Evolutionary conservation across 2,888 invertebrate species (phyloP).

Genomic region (Bombylius discolor): DNA sequence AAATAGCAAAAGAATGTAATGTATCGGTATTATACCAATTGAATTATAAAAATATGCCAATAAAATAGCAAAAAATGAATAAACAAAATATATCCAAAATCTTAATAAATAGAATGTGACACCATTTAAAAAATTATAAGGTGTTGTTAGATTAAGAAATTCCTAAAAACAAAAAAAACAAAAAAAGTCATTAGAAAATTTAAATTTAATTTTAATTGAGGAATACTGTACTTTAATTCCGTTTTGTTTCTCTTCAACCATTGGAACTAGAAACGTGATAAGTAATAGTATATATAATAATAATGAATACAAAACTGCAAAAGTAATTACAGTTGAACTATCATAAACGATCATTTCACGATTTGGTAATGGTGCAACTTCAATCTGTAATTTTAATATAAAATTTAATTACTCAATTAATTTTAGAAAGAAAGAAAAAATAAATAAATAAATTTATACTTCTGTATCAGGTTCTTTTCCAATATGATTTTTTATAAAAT

Average conservation of each 20-base stretch:
- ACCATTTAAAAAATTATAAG: slow-evolving; percentile 30
- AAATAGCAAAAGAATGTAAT: slow-evolving; percentile 19
- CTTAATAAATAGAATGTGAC: slow-evolving; percentile 29
- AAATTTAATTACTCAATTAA: not conserved
- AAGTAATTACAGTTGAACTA: slow-evolving; percentile 21
- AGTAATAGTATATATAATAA: slow-evolving; percentile 25
- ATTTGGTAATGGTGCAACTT: slow-evolving; percentile 24
- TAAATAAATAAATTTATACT: slow-evolving; percentile 4
- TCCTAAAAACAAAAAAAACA: slow-evolving; percentile 10
- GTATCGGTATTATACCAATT: slow-evolving; percentile 18
- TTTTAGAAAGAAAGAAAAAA: not conserved
- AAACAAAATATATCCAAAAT: slow-evolving; percentile 21
- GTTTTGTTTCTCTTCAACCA: slow-evolving; percentile 47
- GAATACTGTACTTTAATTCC: slow-evolving; percentile 41
- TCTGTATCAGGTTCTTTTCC: slow-evolving; percentile 13
- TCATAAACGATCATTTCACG: slow-evolving; percentile 17
- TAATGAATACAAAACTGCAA: slow-evolving; percentile 25
- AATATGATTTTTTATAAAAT: slow-evolving; percentile 36
- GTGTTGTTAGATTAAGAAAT: slow-evolving; percentile 25
- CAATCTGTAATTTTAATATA: slow-evolving; percentile 13
- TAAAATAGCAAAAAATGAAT: slow-evolving; percentile 18
- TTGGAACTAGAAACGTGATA: slow-evolving; percentile 38
- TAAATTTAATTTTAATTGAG: not conserved
- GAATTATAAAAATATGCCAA: slow-evolving; percentile 21
- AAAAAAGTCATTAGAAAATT: not conserved